Conservation (phyloP, 2,113 vertebrate species). For the Bubalus kerabau region DNA sequence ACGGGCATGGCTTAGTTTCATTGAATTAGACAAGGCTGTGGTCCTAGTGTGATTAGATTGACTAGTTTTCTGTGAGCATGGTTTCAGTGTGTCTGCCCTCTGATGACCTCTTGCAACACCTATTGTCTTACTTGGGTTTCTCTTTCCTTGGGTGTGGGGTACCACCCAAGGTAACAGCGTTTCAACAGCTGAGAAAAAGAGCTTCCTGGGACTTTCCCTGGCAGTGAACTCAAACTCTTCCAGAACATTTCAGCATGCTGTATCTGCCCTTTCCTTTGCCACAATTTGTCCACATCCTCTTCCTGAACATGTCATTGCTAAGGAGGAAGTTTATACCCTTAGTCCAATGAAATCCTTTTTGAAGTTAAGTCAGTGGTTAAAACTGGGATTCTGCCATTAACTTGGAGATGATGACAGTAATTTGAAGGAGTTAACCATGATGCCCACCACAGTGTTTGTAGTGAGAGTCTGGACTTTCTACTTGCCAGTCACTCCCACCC, state of each 20-base stretch:
- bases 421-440: not conserved
- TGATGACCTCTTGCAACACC: no score
- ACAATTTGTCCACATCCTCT: not conserved
- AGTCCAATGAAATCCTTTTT: not conserved
- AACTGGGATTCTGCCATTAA: not conserved
- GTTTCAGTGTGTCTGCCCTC: no score
- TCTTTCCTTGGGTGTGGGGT: no score
- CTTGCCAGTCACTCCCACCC: not conserved
- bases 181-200: not conserved
- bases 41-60: no score
- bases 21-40: no score
- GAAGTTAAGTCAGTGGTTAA: not conserved
- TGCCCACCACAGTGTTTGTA: not conserved
- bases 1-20: no score
- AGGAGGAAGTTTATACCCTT: not conserved
- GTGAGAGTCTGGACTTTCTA: not conserved
- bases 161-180: no score
- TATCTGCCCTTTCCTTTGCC: not conserved
- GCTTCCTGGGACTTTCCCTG: not conserved
- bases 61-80: no score
- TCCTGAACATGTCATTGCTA: not conserved
- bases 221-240: not conserved
- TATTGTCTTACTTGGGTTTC: no score
- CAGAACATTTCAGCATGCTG: fast-evolving
- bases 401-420: not conserved